Evolutionary conservation across 2,797 vertebrate genomes (phyloP), one percentile per base, ranked within the genome.

Genomic region (Uromys caudimaculatus): DNA sequence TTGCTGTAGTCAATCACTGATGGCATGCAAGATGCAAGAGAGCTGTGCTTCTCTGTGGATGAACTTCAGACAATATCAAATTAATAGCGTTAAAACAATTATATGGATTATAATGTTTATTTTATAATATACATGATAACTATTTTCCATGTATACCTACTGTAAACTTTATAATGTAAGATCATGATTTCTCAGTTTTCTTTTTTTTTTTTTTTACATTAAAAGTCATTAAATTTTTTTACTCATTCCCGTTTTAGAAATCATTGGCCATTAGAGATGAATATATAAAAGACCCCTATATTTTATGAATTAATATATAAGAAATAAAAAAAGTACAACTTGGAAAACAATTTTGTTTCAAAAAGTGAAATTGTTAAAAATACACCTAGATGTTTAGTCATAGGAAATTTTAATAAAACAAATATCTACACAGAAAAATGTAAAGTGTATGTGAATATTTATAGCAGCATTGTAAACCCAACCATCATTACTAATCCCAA

Each of bases 261-360:
- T 54, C 75, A 95, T 56, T 83, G 32, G 21, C 32, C 21, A 62
- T 92, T 82, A 93, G 54, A 86, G 85, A 73, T 90, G 89, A 93
- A 62, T 38, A 71, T 60, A 32, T 94, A 32, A 82, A 52, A 73
- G 16, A 75, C 23, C 3, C 1, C 35, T 91, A 5, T 50, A 11
- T 67, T 92, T 10, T 89, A 41, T 94, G 56, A 83, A 12, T 75
- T 83, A 93, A 8, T 52, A 54, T 62, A 4, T 64, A 84, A 84
- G 58, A 95, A 29, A 84, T 78, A 89, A 90, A 62, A 62, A 11
- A 54, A 52, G 10, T 84, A 62, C 0, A 78, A 81, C 10, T 85
- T 69, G 60, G 73, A 90, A 92, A 60, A 38, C 24, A 60, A 23
- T 38, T 87, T 86, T 89, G 56, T 52, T n/a, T 89, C 56, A 84